These are phyloP conservation scores for Eonycteris spelaea DNA, from an alignment of 2,113 vertebrate genomes.

Conservation along the genomic window DNA sequence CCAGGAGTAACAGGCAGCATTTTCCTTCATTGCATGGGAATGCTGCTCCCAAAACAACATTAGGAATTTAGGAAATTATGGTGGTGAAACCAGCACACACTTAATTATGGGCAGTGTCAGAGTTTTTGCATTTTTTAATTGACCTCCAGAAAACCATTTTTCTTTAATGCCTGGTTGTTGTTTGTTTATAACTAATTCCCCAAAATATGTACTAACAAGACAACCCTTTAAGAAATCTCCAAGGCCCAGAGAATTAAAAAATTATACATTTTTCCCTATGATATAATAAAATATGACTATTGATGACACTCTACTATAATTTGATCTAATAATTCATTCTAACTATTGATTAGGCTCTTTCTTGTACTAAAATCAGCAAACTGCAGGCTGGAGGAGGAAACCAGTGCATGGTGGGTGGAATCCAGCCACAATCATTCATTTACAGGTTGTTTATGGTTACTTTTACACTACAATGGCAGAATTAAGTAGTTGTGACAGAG, in stretches of 20 bases:
- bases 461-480: background rate
- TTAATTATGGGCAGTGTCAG: background rate
- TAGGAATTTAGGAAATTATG: background rate
- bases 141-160: background rate
- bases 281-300: background rate
- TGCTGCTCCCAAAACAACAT: background rate
- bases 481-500: background rate
- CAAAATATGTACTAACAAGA: background rate
- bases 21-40: background rate
- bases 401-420: background rate
- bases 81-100: background rate
- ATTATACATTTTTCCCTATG: background rate
- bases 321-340: background rate
- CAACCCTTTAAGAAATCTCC: background rate
- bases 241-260: background rate
- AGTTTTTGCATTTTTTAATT: constrained; percentile 1
- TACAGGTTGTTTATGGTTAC: background rate
- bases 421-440: too few relatives aligned
- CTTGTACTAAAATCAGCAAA: background rate
- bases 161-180: background rate
- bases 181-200: background rate
- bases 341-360: background rate
- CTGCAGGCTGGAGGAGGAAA: background rate
- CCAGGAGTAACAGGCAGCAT: accelerated
- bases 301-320: background rate